Evolutionary conservation across 2,113 vertebrate genomes (phyloP).

Genomic region (Xenotilapia caudafasciata): DNA sequence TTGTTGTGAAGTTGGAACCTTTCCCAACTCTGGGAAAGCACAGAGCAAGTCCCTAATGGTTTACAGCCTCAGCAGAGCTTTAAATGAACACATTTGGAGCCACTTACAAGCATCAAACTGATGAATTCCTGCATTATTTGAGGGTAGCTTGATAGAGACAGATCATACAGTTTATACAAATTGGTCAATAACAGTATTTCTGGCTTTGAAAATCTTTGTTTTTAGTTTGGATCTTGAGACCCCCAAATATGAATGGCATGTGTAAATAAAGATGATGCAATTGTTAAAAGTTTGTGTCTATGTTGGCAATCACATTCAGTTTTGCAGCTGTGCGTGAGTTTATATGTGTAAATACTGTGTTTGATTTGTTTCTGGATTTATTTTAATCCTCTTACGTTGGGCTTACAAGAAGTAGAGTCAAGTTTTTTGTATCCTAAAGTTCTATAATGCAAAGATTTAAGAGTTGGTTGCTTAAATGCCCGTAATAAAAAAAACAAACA

Average conservation of each 20-base stretch:
- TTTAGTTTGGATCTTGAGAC: not conserved
- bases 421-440: not conserved
- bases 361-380: not conserved
- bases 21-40: not conserved
- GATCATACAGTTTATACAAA: not conserved
- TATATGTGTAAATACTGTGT: not conserved
- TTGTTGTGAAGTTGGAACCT: not conserved
- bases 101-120: slow-evolving; percentile 33
- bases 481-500: rapidly evolving
- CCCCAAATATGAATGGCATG: not conserved
- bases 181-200: slow-evolving; percentile 6
- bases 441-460: not conserved
- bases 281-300: not conserved
- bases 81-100: slow-evolving; percentile 44
- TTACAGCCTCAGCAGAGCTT: slow-evolving; percentile 24
- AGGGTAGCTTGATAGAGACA: not conserved
- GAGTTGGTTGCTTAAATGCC: not conserved
- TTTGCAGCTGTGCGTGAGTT: not conserved
- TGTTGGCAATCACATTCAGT: not conserved
- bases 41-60: slow-evolving; percentile 25
- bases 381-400: not conserved
- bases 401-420: not conserved
- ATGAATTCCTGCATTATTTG: slow-evolving; percentile 2
- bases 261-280: not conserved
- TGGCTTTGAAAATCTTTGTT: not conserved